phyloP scores from a whole-genome alignment of 2,113 vertebrate genomes.

The Dasyurus viverrinus region DNA sequence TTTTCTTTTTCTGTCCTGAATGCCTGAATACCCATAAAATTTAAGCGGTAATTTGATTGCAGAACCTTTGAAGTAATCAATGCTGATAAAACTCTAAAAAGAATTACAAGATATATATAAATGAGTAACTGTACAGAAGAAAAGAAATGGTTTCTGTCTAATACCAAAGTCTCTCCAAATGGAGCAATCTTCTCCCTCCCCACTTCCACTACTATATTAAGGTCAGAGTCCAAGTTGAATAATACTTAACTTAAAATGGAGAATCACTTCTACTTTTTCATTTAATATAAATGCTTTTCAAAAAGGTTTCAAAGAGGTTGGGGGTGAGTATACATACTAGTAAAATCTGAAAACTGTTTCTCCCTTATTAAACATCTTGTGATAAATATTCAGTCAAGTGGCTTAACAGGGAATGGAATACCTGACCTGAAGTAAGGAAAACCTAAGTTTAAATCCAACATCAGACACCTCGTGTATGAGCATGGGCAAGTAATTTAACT shows the following conservation, averaged over 20 bases:
- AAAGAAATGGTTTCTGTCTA: background rate
- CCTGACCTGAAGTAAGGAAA: background rate
- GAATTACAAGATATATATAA: background rate
- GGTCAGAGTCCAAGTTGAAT: background rate
- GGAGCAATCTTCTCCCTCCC: background rate
- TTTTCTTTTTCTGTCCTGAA: background rate
- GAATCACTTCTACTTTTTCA: background rate
- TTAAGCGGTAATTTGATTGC: background rate
- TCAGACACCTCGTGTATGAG: background rate
- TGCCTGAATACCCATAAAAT: background rate
- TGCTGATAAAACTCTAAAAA: background rate
- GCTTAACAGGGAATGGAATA: background rate
- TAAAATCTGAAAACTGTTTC: background rate
- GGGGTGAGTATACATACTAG: background rate
- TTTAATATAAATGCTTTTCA: background rate
- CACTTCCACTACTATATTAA: background rate
- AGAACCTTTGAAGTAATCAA: background rate
- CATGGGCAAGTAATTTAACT: background rate
- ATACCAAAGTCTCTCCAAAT: background rate
- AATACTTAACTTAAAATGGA: background rate
- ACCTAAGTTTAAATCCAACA: background rate
- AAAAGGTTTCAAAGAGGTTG: background rate
- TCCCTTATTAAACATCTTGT: background rate
- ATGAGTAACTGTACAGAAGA: background rate
- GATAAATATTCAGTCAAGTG: background rate